Evolutionary conservation across 35 echinoderm and acorn worm species (phyloP).

Genomic region (Stichopus chloronotus): DNA sequence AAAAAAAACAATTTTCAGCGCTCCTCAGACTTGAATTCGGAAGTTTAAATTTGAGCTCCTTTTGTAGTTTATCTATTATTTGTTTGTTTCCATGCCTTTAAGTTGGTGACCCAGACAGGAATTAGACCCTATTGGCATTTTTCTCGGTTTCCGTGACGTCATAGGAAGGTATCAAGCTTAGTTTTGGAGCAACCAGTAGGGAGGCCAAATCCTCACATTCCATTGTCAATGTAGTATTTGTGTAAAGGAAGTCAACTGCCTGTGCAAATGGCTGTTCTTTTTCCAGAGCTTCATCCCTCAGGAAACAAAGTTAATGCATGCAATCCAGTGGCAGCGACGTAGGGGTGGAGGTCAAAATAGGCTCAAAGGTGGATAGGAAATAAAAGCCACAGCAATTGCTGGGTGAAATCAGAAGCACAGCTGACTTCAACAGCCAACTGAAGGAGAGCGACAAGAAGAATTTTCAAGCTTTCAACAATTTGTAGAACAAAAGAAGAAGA

Average conservation of each 20-base stretch:
- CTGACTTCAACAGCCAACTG: not conserved
- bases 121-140: conserved; percentile 4
- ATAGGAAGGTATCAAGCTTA: not conserved
- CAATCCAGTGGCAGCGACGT: not conserved
- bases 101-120: conserved; percentile 29
- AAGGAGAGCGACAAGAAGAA: not conserved
- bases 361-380: not conserved
- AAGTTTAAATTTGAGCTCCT: too few species aligned
- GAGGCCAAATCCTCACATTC: conserved; percentile 33
- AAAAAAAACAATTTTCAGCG: too few species aligned
- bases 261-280: not conserved
- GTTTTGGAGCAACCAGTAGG: not conserved
- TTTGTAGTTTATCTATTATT: not conserved
- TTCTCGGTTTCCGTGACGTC: conserved; percentile 27
- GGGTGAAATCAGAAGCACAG: conserved; percentile 29
- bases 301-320: not conserved
- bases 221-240: not conserved
- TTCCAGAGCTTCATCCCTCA: not conserved
- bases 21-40: too few species aligned
- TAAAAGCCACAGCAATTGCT: conserved; percentile 33
- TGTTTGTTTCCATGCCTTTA: conserved; percentile 4
- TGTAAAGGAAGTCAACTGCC: not conserved
- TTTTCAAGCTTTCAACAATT: not conserved
- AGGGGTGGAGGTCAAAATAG: conserved; percentile 11
- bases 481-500: not conserved